phyloP scores from a whole-genome alignment of 2,888 invertebrate species.

The Standfussiana lucernea region DNA sequence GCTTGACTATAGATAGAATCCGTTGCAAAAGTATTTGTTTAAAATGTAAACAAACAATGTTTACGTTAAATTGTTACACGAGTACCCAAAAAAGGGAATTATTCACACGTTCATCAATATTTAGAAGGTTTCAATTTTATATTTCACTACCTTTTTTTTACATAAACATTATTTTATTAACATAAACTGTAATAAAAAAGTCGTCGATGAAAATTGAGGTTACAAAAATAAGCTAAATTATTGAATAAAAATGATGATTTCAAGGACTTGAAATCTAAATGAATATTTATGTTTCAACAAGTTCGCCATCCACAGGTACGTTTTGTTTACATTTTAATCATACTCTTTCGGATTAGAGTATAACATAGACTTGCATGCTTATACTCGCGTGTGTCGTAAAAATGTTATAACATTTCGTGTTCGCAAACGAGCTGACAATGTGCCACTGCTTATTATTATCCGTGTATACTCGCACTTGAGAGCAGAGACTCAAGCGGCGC shows the following conservation, averaged over 20 bases:
- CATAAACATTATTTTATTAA: neutral
- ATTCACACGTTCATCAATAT: neutral
- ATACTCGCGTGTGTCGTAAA: slow-evolving; percentile 51
- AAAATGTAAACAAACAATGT: neutral
- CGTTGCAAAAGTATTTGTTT: neutral
- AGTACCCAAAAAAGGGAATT: neutral
- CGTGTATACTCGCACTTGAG: slow-evolving; percentile 26
- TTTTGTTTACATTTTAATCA: neutral
- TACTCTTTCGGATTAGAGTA: neutral
- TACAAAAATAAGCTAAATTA: neutral
- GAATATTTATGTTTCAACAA: neutral
- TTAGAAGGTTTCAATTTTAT: neutral
- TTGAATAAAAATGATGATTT: neutral
- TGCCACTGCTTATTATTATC: slow-evolving; percentile 40
- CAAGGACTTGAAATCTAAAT: neutral
- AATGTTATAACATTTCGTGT: slow-evolving; percentile 41
- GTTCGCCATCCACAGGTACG: neutral
- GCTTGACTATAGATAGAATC: slow-evolving; percentile 3
- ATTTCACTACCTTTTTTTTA: neutral
- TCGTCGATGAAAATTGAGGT: neutral
- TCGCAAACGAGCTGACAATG: slow-evolving; percentile 51
- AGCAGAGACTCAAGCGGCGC: slow-evolving; percentile 21
- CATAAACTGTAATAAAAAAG: neutral
- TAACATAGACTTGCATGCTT: slow-evolving; percentile 11
- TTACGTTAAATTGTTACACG: neutral